phyloP scores from a whole-genome alignment of 2,797 vertebrate genomes.

The Cynopterus sphinx region DNA sequence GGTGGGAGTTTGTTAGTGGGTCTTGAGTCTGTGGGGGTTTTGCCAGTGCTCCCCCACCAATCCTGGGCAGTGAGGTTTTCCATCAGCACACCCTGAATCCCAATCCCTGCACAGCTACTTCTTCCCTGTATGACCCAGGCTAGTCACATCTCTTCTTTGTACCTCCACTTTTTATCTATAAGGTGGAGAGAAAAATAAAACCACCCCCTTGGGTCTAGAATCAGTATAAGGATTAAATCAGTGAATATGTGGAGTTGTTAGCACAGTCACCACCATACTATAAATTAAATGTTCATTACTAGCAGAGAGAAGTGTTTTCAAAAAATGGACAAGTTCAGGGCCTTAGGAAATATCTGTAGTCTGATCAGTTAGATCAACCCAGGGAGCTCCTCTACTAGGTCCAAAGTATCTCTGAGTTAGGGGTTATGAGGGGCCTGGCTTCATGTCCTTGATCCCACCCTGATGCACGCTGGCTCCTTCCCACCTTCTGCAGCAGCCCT shows the following conservation, averaged over 20 bases:
- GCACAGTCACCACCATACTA: not conserved
- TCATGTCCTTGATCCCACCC: not conserved
- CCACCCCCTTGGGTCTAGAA: not conserved
- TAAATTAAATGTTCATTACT: not conserved
- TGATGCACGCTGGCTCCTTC: not conserved
- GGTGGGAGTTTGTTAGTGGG: not conserved
- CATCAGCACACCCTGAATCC: not conserved
- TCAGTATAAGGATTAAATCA: not conserved
- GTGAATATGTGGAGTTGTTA: not conserved
- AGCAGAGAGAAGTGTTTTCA: not conserved
- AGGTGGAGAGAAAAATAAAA: not conserved
- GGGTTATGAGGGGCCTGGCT: no score
- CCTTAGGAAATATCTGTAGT: not conserved
- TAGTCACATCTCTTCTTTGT: not conserved
- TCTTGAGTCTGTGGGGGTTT: no score
- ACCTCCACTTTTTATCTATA: not conserved
- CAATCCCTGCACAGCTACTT: not conserved
- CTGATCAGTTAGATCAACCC: not conserved
- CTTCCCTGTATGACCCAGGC: not conserved
- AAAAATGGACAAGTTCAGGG: no score
- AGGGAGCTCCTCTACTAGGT: not conserved
- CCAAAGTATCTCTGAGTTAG: no score
- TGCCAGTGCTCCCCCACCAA: not conserved
- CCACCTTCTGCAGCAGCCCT: no score
- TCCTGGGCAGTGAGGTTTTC: not conserved